Conservation (phyloP, 2,797 vertebrate genomes). For the Gobionotothen gibberifrons region DNA sequence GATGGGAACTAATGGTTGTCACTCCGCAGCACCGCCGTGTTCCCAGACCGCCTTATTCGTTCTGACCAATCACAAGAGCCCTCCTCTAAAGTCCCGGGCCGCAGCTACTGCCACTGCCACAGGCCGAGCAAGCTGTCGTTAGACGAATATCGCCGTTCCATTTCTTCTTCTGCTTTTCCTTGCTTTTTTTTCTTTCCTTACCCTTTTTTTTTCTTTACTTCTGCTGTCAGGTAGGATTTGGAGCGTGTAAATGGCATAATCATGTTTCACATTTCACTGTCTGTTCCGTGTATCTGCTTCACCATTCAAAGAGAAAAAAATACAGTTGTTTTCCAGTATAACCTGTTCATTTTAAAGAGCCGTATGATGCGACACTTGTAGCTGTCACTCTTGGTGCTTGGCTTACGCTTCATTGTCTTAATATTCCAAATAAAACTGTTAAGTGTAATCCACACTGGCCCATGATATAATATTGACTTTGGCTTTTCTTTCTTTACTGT, state of each 20-base stretch:
- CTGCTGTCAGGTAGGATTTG: conserved; percentile 75
- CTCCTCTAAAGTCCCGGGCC: conserved; percentile 54
- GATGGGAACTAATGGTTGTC: conserved; percentile 83
- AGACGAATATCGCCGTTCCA: conserved; percentile 67
- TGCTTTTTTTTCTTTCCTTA: conserved; percentile 3
- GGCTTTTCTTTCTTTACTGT: conserved; percentile 11
- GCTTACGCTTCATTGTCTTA: conserved; percentile 90
- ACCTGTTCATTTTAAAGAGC: conserved; percentile 84
- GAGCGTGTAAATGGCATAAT: conserved; percentile 80
- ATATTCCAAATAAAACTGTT: conserved; percentile 90
- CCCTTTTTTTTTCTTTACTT: conserved; percentile 17
- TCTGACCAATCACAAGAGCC: conserved; percentile 75
- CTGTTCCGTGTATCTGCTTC: conserved; percentile 77
- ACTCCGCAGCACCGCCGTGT: conserved; percentile 65
- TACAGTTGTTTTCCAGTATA: conserved; percentile 76
- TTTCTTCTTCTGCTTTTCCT: conserved; percentile 53
- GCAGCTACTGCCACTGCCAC: conserved; percentile 56
- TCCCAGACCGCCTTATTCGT: conserved; percentile 74
- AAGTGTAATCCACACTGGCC: conserved; percentile 83
- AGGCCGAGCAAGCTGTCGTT: conserved; percentile 63
- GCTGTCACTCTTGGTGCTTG: conserved; percentile 89
- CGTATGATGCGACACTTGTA: conserved; percentile 85
- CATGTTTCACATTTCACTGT: conserved; percentile 81
- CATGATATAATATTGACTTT: conserved; percentile 54
- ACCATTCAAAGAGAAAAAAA: conserved; percentile 59